Evolutionary conservation across 2,113 vertebrate species (phyloP).

Genomic region (Fulica atra): DNA sequence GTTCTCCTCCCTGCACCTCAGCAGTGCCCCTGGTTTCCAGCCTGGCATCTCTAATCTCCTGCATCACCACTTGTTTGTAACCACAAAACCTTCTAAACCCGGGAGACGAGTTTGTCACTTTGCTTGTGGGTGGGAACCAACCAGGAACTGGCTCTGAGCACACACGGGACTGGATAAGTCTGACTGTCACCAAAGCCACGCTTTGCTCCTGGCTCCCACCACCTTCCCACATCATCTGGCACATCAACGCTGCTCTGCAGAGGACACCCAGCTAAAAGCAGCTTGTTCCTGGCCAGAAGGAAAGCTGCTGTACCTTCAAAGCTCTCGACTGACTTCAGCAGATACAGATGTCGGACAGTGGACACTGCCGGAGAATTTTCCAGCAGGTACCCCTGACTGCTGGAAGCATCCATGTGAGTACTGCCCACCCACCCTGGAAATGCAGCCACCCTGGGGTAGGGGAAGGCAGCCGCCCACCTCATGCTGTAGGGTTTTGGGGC

Average conservation of each 20-base stretch:
- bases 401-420: background rate
- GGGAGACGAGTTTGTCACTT: background rate
- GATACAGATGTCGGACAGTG: background rate
- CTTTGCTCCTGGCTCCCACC: background rate
- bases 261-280: background rate
- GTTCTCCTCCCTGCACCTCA: background rate
- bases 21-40: background rate
- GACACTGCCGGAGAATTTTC: too few relatives aligned
- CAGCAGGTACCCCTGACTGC: background rate
- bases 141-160: accelerated
- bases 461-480: too few relatives aligned
- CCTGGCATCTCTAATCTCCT: background rate
- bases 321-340: background rate
- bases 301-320: background rate
- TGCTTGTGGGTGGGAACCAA: background rate
- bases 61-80: background rate
- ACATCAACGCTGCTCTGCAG: background rate
- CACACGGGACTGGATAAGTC: accelerated
- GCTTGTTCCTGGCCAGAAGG: background rate
- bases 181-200: background rate
- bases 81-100: background rate
- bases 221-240: background rate
- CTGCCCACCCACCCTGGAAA: background rate
- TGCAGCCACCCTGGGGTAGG: background rate
- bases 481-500: background rate